Evolutionary conservation across 1,140 invertebrate genomes (phyloP).

Genomic region (Scaptomyza graminum): DNA sequence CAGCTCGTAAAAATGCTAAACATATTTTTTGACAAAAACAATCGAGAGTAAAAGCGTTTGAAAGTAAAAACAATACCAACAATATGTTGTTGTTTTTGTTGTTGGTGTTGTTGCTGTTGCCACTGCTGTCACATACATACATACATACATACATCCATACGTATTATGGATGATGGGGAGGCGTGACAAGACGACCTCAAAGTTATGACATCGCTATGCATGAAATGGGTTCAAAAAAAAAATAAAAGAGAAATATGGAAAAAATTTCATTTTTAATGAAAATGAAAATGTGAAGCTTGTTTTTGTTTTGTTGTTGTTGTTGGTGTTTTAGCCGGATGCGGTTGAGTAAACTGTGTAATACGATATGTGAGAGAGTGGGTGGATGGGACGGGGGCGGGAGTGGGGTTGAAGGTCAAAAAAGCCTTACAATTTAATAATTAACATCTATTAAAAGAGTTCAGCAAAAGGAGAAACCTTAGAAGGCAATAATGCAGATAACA

Average conservation of each 20-base stretch:
- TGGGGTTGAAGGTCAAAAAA: slow-evolving; percentile 3
- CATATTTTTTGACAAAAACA: slow-evolving; percentile 32
- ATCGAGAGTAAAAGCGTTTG: slow-evolving; percentile 75
- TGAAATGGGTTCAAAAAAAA: neutral
- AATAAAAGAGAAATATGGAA: slow-evolving; percentile 23
- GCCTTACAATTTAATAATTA: neutral
- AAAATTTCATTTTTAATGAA: slow-evolving; percentile 31
- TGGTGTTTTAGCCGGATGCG: slow-evolving; percentile 21
- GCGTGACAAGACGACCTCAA: slow-evolving; percentile 47
- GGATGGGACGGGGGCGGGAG: neutral
- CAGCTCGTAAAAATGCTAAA: slow-evolving; percentile 49
- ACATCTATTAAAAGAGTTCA: neutral
- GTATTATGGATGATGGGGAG: slow-evolving; percentile 20
- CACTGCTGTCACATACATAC: slow-evolving; percentile 13
- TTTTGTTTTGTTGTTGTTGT: neutral
- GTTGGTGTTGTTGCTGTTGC: slow-evolving; percentile 11
- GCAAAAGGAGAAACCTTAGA: slow-evolving; percentile 3
- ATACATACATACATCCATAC: neutral
- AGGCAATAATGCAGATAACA: neutral
- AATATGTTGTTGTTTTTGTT: slow-evolving; percentile 5
- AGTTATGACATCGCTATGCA: slow-evolving; percentile 47
- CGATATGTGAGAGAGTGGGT: slow-evolving; percentile 3
- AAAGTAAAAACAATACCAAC: slow-evolving; percentile 23
- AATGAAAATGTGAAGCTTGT: slow-evolving; percentile 46
- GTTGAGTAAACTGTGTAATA: slow-evolving; percentile 39